phyloP scores from a whole-genome alignment of 2,113 vertebrate species.

The Jaculus jaculus region DNA sequence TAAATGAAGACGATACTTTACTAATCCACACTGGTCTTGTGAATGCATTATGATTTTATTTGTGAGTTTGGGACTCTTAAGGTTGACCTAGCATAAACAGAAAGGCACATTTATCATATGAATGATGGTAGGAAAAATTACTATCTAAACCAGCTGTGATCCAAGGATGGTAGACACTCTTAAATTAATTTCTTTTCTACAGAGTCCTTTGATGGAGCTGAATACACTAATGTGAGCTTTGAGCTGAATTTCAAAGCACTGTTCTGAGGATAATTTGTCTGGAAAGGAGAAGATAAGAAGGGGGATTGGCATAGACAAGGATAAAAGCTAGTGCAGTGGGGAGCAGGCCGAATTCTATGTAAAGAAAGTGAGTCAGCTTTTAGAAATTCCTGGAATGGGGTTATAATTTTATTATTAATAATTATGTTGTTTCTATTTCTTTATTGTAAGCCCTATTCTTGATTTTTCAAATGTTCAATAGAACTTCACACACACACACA shows the following conservation, averaged over 20 bases:
- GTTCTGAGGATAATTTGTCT: conserved; percentile 3
- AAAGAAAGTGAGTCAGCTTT: neutral
- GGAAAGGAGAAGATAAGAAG: neutral
- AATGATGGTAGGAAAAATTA: neutral
- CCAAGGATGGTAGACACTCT: neutral
- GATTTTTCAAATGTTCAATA: neutral
- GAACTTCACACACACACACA: neutral
- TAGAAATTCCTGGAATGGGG: neutral
- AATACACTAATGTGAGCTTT: conserved; percentile 11
- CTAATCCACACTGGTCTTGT: neutral
- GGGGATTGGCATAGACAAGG: neutral
- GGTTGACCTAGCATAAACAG: neutral
- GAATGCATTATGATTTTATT: conserved; percentile 2
- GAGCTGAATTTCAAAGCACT: conserved; percentile 50
- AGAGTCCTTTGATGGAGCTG: neutral
- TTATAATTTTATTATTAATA: conserved; percentile 32
- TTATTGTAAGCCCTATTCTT: conserved; percentile 17
- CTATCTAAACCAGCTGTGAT: neutral
- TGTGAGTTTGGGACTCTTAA: neutral
- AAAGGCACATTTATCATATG: neutral
- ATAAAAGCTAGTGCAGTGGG: neutral
- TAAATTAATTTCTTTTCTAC: conserved; percentile 36
- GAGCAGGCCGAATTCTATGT: neutral
- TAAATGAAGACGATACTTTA: neutral
- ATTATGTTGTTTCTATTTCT: neutral